Evolutionary conservation across 2,888 invertebrate species (phyloP), one percentile per base, ranked within the genome.

Genomic region (Steinernema carpocapsae): DNA sequence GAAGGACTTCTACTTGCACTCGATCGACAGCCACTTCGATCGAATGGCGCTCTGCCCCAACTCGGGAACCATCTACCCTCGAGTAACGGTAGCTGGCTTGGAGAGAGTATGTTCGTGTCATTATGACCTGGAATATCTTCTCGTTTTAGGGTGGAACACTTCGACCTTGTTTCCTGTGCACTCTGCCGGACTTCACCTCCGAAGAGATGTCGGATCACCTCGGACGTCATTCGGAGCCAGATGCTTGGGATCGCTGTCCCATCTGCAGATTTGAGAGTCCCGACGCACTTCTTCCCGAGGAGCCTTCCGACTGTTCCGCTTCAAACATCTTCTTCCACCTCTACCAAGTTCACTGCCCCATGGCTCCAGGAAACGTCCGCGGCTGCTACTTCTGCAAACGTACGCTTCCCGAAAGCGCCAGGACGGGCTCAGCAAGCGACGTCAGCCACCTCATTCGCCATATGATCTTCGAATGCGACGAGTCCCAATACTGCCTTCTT

Each of bases 301-400:
- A 52, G 24, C 4, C 3, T 37, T 3, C 22, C 22, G 24, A 22
- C 52, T 1, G 4, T 1, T 52, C 52, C 22, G 6, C 52, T 2
- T 22, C 19, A 7, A 52, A 22, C 52, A 19, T 52, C 52, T 52
- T 52, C 52, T 2, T 22, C 22, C 52, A 52, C 52, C 19, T 52
- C 12, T 52, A 52, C 24, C 22, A 22, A 22, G 24, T 19, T n/a
- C 52, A 52, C 52, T 52, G 52, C 24, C 52, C 52, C 19, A 19
- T 52, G 19, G 24, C 19, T 1, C 22, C 22, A 12, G 52, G 52
- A 19, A 24, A 24, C 19, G 12, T 52, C 12, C 52, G 52, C 24
- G 19, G 19, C 22, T 52, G 52, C 52, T 52, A 52, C 52, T 52
- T 52, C 52, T 52, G 52, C 52, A 22, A 19, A 24, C 52, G 19